phyloP scores from a whole-genome alignment of 2,797 vertebrate species.

The Ciconia nigra region DNA sequence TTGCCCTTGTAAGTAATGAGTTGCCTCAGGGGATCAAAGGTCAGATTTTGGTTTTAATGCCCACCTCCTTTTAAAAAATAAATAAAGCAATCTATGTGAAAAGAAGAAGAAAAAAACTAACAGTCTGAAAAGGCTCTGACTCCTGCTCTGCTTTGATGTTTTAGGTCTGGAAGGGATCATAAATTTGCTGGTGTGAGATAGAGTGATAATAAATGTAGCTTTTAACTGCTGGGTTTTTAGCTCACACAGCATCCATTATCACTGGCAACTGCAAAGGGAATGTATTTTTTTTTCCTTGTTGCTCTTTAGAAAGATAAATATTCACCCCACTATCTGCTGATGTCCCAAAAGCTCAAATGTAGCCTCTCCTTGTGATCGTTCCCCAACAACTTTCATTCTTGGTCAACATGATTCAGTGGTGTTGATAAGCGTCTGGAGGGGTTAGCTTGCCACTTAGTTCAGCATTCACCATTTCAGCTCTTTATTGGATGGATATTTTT shows the following conservation, averaged over 20 bases:
- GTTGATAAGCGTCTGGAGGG: not conserved
- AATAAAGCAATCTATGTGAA: conserved; percentile 50
- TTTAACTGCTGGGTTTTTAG: conserved; percentile 52
- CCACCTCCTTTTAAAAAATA: conserved; percentile 57
- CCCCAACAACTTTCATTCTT: not conserved
- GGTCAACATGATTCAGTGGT: not conserved
- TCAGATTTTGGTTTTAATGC: conserved; percentile 49
- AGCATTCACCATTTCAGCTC: not conserved
- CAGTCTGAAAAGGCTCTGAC: conserved; percentile 50
- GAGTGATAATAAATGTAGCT: conserved; percentile 61
- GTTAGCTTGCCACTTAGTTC: not conserved
- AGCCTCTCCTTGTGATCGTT: not conserved
- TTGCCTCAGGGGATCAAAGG: conserved; percentile 63
- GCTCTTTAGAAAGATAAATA: conserved; percentile 76
- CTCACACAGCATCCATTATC: conserved; percentile 76
- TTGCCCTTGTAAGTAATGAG: conserved; percentile 55
- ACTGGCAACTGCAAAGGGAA: conserved; percentile 62
- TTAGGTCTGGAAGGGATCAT: conserved; percentile 55
- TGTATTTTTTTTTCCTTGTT: not conserved
- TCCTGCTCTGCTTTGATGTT: conserved; percentile 70
- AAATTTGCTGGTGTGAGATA: conserved; percentile 70
- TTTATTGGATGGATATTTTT: not conserved
- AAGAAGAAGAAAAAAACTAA: conserved; percentile 2
- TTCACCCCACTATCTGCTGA: conserved; percentile 66
- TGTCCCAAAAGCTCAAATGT: conserved; percentile 48